These are phyloP conservation scores for Brachionus koreanus DNA, from an alignment of 1,140 invertebrate species.

Conservation along the genomic window DNA sequence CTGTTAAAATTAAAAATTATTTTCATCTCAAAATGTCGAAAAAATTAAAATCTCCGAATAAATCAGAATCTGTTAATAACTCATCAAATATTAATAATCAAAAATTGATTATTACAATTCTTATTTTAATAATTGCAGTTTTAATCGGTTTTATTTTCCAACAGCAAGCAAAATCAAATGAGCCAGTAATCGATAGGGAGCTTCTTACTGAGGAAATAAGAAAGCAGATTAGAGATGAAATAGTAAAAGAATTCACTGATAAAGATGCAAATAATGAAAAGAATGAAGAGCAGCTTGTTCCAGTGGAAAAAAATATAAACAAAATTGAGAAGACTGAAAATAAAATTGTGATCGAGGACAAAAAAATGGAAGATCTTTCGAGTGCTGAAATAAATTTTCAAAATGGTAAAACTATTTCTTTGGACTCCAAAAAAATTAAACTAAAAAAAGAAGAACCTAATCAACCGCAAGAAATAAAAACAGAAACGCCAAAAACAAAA, in stretches of 20 bases:
- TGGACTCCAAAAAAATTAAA: slow-evolving; percentile 25
- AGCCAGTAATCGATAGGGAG: neutral
- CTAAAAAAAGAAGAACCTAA: neutral
- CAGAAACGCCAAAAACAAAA: neutral
- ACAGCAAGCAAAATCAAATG: neutral
- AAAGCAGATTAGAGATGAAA: neutral
- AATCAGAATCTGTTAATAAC: neutral
- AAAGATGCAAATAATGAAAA: neutral
- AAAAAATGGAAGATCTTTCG: slow-evolving; percentile 16
- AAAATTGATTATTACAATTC: neutral
- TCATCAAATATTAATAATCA: neutral
- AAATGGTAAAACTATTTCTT: neutral
- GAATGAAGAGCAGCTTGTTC: neutral
- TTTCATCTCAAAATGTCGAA: neutral
- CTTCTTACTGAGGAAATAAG: neutral
- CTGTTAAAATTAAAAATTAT: neutral
- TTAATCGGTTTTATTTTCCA: neutral
- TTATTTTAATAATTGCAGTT: neutral
- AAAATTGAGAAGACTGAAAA: neutral
- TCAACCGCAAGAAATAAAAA: neutral
- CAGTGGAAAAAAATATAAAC: neutral
- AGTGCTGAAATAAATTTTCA: slow-evolving; percentile 14
- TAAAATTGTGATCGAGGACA: slow-evolving; percentile 7
- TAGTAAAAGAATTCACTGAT: neutral
- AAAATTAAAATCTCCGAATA: neutral